These are phyloP conservation scores for Narcine bancroftii DNA, from an alignment of 2,113 vertebrate genomes.

Conservation along the genomic window DNA sequence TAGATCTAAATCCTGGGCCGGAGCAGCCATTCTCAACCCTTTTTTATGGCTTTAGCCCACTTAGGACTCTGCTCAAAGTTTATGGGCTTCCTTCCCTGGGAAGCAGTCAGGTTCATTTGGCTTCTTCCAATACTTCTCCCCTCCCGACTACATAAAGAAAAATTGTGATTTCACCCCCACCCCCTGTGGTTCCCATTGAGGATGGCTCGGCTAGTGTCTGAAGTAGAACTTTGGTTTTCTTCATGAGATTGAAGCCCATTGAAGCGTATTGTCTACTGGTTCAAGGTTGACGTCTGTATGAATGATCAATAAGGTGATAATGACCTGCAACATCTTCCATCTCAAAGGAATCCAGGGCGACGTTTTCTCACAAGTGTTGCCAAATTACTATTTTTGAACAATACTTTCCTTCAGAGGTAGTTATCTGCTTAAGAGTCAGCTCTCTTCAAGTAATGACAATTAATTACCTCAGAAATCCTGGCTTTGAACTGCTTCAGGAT, in stretches of 20 bases:
- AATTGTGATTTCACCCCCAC: too few relatives aligned
- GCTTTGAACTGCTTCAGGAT: background rate
- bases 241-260: background rate
- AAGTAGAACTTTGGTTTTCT: background rate
- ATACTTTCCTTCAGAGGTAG: background rate
- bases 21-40: too few relatives aligned
- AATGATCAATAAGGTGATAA: background rate
- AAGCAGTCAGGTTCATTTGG: too few relatives aligned
- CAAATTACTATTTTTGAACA: background rate
- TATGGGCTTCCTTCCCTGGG: too few relatives aligned
- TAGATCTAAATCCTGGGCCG: background rate
- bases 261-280: too few relatives aligned
- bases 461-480: background rate
- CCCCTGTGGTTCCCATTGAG: too few relatives aligned
- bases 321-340: background rate
- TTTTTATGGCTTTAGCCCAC: too few relatives aligned
- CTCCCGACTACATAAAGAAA: too few relatives aligned
- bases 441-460: background rate
- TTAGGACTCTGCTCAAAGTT: too few relatives aligned
- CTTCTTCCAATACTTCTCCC: too few relatives aligned
- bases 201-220: too few relatives aligned
- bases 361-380: background rate
- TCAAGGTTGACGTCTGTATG: background rate
- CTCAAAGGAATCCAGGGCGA: background rate
- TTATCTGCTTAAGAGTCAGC: background rate